Percentiles rank a stretch among this genome's conserved stretches.
phyloP scores from a whole-genome alignment of 2,113 vertebrate species.

The Parus major region DNA sequence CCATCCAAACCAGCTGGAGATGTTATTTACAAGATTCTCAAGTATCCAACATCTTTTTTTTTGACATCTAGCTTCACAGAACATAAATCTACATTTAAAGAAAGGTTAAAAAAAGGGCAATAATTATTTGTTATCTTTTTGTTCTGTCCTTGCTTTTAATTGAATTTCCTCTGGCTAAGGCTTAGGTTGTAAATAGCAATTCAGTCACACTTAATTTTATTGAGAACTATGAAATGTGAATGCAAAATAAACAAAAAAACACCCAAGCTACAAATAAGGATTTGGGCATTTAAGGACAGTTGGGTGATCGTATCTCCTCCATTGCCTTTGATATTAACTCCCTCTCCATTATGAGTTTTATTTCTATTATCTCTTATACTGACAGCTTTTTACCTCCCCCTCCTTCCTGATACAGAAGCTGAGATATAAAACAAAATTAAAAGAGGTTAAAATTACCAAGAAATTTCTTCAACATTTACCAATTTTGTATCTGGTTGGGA shows the following conservation, averaged over 20 bases:
- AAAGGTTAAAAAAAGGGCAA: not conserved
- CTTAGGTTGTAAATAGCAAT: not conserved
- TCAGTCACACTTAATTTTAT: not conserved
- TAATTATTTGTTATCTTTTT: not conserved
- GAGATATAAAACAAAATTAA: not conserved
- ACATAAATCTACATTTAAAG: not conserved
- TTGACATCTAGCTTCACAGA: not conserved
- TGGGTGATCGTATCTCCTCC: not conserved
- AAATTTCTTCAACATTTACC: not conserved
- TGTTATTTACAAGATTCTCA: slow-evolving; percentile 54
- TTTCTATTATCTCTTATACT: not conserved
- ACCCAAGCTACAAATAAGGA: not conserved
- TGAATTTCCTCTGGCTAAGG: slow-evolving; percentile 10
- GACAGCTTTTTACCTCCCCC: not conserved
- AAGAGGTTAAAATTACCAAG: not conserved
- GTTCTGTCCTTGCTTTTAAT: slow-evolving; percentile 11
- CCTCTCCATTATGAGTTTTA: not conserved
- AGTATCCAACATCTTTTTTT: not conserved
- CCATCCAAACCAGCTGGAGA: slow-evolving; percentile 42
- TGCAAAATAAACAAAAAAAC: not conserved
- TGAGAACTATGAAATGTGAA: slow-evolving; percentile 8
- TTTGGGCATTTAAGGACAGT: not conserved
- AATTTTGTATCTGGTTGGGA: not conserved
- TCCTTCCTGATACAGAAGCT: not conserved
- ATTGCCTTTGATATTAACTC: not conserved